Conservation (phyloP, 2,113 vertebrate species). For the Tetrax tetrax region DNA sequence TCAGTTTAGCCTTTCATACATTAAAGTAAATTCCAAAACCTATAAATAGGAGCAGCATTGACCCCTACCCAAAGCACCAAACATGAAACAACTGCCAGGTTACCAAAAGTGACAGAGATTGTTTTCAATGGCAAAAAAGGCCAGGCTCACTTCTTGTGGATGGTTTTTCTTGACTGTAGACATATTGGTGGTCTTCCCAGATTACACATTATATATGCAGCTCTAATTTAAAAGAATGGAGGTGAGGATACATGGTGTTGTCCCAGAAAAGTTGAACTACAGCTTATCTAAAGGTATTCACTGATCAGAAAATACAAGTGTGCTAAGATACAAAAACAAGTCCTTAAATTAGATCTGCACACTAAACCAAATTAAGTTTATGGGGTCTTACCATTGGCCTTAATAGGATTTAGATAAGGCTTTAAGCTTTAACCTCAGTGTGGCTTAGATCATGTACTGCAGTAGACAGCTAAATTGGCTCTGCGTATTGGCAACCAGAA, state of each 20-base stretch:
- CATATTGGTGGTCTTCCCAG: not conserved
- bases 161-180: not conserved
- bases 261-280: not conserved
- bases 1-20: not conserved
- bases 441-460: not conserved
- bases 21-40: not conserved
- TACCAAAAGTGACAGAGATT: not conserved
- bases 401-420: conserved; percentile 17
- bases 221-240: not conserved
- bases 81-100: not conserved
- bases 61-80: not conserved
- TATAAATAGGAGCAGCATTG: not conserved
- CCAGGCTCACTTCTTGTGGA: not conserved
- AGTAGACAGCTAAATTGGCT: not conserved
- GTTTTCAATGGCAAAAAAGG: not conserved
- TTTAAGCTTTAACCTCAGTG: not conserved
- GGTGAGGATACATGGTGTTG: fast-evolving
- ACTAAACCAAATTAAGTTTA: conserved; percentile 1
- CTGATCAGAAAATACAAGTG: not conserved
- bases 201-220: too few species aligned
- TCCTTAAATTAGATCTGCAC: not conserved
- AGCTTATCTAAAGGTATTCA: not conserved
- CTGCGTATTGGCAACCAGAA: not conserved
- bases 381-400: not conserved
- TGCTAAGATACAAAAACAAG: not conserved